Conservation (phyloP, 2,888 invertebrate species). For the Heliothis peltigera region DNA sequence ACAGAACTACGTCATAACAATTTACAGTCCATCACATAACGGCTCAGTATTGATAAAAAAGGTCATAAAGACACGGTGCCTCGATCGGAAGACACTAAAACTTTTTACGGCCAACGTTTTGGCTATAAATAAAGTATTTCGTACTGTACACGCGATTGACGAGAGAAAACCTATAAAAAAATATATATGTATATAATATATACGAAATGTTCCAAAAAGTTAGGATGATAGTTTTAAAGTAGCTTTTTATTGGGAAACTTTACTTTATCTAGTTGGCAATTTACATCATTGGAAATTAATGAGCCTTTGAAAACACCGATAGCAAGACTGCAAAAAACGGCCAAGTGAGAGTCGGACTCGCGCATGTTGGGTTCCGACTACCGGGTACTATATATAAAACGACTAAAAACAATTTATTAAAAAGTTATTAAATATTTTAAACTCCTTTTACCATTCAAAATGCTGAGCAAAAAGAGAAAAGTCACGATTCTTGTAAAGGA, state of each 20-base stretch:
- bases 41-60: slow-evolving; percentile 62
- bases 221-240: slow-evolving; percentile 34
- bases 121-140: slow-evolving; percentile 58
- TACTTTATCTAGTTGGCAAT: slow-evolving; percentile 16
- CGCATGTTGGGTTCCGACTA: no score
- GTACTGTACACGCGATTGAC: slow-evolving; percentile 53
- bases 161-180: slow-evolving; percentile 55
- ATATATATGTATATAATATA: no score
- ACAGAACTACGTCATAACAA: slow-evolving; percentile 57
- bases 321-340: no score
- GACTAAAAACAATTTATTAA: no score
- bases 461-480: no score
- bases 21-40: slow-evolving; percentile 60
- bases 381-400: no score
- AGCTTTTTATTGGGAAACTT: slow-evolving; percentile 41
- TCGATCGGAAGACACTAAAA: slow-evolving; percentile 62
- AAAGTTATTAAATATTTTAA: no score
- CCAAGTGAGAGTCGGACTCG: no score
- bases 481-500: no score
- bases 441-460: no score
- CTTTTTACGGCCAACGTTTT: slow-evolving; percentile 57
- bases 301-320: slow-evolving; percentile 6
- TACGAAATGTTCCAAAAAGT: slow-evolving; percentile 41
- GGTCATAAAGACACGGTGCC: slow-evolving; percentile 56
- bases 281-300: slow-evolving; percentile 10